Evolutionary conservation across 2,113 vertebrate genomes (phyloP).

Genomic region (Mohoua ochrocephala): DNA sequence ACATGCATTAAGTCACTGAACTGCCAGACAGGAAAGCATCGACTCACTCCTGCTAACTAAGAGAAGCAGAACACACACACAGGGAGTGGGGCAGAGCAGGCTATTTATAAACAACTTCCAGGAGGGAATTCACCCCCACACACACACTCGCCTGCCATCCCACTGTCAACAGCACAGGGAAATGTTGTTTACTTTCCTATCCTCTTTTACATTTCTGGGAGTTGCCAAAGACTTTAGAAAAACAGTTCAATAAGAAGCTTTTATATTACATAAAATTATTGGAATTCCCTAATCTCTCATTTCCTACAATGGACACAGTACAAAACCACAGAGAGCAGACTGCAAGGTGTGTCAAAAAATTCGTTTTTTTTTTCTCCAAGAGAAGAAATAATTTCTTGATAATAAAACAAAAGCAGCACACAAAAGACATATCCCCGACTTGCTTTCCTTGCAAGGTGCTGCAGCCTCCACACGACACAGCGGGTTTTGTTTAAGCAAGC

Average conservation of each 20-base stretch:
- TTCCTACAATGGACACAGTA: not conserved
- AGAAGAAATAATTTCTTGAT: not conserved
- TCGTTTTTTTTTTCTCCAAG: not conserved
- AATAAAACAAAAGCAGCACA: not conserved
- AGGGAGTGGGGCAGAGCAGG: not conserved
- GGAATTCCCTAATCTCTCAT: not conserved
- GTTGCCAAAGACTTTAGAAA: not conserved
- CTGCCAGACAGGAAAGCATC: conserved; percentile 31
- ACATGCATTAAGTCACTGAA: conserved; percentile 14
- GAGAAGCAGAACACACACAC: conserved; percentile 1
- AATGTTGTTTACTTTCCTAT: not conserved
- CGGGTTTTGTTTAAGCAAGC: not conserved
- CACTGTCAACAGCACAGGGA: not conserved
- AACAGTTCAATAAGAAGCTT: not conserved
- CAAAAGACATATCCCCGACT: not conserved
- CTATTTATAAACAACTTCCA: conserved; percentile 26
- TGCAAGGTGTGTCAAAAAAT: not conserved
- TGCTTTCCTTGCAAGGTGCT: not conserved
- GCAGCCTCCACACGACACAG: not conserved
- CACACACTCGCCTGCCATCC: not conserved
- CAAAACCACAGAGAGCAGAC: not conserved
- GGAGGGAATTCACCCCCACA: not conserved
- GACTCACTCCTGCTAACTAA: not conserved
- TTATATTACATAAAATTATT: not conserved
- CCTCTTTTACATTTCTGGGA: not conserved